Evolutionary conservation across 2,888 invertebrate genomes (phyloP).

Genomic region (Macrophya annulata): DNA sequence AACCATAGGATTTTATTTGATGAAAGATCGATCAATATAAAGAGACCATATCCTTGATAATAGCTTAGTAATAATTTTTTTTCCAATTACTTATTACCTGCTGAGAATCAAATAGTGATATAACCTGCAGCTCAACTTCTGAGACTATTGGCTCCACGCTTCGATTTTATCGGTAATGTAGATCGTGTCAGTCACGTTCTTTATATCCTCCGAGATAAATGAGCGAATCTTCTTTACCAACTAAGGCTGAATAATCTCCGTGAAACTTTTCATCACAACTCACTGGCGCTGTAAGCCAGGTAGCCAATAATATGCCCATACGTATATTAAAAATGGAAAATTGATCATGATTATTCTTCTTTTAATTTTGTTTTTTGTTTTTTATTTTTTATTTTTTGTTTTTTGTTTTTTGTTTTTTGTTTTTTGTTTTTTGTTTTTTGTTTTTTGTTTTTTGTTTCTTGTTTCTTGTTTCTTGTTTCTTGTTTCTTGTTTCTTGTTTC

Average conservation of each 20-base stretch:
- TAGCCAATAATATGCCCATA: background rate
- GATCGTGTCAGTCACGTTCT: background rate
- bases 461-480: too few relatives aligned
- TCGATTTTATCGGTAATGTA: constrained; percentile 36
- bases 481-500: too few relatives aligned
- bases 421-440: too few relatives aligned
- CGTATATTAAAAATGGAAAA: background rate
- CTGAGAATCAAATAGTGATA: background rate
- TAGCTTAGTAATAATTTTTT: background rate
- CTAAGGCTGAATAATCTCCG: background rate
- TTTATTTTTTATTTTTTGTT: too few relatives aligned
- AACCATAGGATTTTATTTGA: background rate
- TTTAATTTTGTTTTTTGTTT: background rate
- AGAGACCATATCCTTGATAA: background rate
- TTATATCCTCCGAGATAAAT: constrained; percentile 37
- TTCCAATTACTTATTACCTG: background rate
- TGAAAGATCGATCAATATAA: background rate
- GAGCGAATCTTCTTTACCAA: constrained; percentile 34
- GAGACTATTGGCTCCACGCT: background rate
- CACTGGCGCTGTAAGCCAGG: constrained; percentile 24
- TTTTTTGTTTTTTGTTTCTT: too few relatives aligned
- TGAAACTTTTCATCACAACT: constrained; percentile 16
- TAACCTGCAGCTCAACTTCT: background rate
- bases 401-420: too few relatives aligned
- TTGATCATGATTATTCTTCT: background rate